Base-by-base conservation (phyloP, 2,113 vertebrate genomes). In the Steatornis caripensis region DNA sequence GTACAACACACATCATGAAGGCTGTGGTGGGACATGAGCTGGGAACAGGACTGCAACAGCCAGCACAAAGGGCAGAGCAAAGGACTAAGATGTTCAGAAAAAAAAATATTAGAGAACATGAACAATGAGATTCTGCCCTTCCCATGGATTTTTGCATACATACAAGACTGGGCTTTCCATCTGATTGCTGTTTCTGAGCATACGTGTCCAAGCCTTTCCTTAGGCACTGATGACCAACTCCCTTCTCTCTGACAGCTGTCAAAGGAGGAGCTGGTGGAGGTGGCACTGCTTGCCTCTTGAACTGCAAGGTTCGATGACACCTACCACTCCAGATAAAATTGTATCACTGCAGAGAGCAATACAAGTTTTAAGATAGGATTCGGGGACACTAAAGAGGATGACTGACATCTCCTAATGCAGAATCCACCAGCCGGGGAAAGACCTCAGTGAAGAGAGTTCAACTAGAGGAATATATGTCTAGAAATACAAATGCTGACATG, bases 221-320 rank as follows among this genome's bases (percentile, higher is more conserved):
- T 14, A 10, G 45, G 12, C 24, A 61, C 14, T 23, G 21, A 53
- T 18, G 60, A 85, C 29, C 36, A 79, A 6, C 21, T 32, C 30
- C 17, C 23, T 60, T 48, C 49, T 30, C 2, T 0, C 20, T 6
- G 2, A 15, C 5, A 3, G 11, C 10, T 70, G 9, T 70, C 34
- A 0, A 0, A 45, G 23, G 14, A 64, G 36, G 10, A 60, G 29
- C 29, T 58, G 22, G 3, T 32, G 21, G 6, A 72, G 29, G 37
- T 22, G 53, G 16, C 22, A 45, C 30, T 57, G 18, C 14, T 61
- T 48, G 17, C n/a, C n/a, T 58, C 49, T 89, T 4, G 0, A 53
- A 54, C 29, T 32, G 26, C 37, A 84, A 87, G 15, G 6, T 87
- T 87, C 2, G 1, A 54, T 46, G n/a, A 5, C 37, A 70, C 6